Percentiles rank a stretch among this genome's conserved stretches.
These are phyloP conservation scores for Orthonevra nobilis DNA, from an alignment of 2,888 invertebrate species.

Conservation along the genomic window DNA sequence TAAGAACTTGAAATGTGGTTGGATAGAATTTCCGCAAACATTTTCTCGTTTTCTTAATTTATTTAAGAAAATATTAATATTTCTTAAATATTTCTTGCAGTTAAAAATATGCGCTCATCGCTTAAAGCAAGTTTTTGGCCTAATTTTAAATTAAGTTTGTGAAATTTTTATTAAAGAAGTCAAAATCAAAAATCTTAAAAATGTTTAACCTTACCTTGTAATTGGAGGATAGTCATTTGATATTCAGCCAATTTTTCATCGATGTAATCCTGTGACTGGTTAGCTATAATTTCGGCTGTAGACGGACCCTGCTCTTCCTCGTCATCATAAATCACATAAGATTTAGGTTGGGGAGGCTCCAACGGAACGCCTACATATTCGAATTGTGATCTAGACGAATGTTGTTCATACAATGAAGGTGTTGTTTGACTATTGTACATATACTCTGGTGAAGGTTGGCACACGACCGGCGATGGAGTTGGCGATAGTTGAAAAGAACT, in stretches of 20 bases:
- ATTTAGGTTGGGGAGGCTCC: slow-evolving; percentile 86
- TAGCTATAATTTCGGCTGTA: slow-evolving; percentile 95
- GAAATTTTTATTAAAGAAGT: too few relatives aligned
- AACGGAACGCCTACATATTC: slow-evolving; percentile 86
- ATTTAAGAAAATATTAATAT: too few relatives aligned
- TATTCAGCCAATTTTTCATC: slow-evolving; percentile 96
- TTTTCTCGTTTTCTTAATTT: too few relatives aligned
- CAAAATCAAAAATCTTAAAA: too few relatives aligned
- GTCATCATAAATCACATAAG: slow-evolving; percentile 83
- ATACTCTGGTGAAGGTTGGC: slow-evolving; percentile 83
- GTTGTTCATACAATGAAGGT: slow-evolving; percentile 76
- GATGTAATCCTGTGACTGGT: slow-evolving; percentile 96
- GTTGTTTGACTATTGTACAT: slow-evolving; percentile 83
- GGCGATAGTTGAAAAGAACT: slow-evolving; percentile 81
- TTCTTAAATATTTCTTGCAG: too few relatives aligned
- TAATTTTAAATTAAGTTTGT: too few relatives aligned
- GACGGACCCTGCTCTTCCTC: slow-evolving; percentile 90
- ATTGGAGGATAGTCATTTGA: slow-evolving; percentile 93
- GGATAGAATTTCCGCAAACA: too few relatives aligned
- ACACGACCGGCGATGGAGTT: slow-evolving; percentile 83
- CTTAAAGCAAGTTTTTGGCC: too few relatives aligned
- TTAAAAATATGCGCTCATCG: too few relatives aligned
- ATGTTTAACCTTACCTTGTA: slow-evolving; percentile 87
- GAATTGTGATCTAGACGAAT: slow-evolving; percentile 73
- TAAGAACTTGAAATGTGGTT: too few relatives aligned